These are phyloP conservation scores for Hephaestus fuliginosus DNA, from an alignment of 2,797 vertebrate species.

Conservation along the genomic window DNA sequence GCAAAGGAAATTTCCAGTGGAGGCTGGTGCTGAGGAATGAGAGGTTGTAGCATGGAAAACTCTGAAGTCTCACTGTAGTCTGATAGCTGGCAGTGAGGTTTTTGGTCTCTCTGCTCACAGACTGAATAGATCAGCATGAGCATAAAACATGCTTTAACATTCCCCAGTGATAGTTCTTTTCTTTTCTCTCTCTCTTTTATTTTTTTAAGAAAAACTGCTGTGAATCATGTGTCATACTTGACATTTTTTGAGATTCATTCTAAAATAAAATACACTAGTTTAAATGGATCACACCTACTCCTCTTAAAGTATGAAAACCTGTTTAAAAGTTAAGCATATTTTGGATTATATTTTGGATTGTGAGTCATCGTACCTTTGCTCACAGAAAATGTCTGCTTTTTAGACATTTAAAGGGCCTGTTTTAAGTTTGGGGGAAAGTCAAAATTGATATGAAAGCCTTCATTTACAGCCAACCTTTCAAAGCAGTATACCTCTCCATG, in stretches of 20 bases:
- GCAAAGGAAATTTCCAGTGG: slow-evolving; percentile 56
- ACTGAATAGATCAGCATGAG: slow-evolving; percentile 57
- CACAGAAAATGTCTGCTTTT: slow-evolving; percentile 2
- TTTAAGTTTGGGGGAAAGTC: slow-evolving; percentile 19
- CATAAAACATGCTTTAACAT: slow-evolving; percentile 42
- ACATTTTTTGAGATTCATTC: slow-evolving; percentile 44
- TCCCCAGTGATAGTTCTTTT: slow-evolving; percentile 10
- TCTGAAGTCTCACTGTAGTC: slow-evolving; percentile 50
- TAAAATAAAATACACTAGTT: slow-evolving; percentile 45
- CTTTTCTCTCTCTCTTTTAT: background rate
- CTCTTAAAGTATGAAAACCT: background rate
- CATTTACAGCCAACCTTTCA: slow-evolving; percentile 9
- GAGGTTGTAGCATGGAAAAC: slow-evolving; percentile 65
- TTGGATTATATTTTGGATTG: slow-evolving; percentile 18
- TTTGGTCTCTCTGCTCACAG: slow-evolving; percentile 54
- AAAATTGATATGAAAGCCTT: slow-evolving; percentile 21
- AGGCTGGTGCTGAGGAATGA: slow-evolving; percentile 33
- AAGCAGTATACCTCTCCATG: slow-evolving; percentile 2
- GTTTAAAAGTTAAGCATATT: slow-evolving; percentile 20
- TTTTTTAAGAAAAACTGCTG: slow-evolving; percentile 45
- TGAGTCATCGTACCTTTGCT: slow-evolving; percentile 25
- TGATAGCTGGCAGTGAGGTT: slow-evolving; percentile 52
- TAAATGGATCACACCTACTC: slow-evolving; percentile 19
- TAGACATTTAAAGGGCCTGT: background rate
- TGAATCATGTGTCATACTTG: slow-evolving; percentile 47